Conservation (phyloP, 2,797 vertebrate genomes). For the Gallirallus australis region DNA sequence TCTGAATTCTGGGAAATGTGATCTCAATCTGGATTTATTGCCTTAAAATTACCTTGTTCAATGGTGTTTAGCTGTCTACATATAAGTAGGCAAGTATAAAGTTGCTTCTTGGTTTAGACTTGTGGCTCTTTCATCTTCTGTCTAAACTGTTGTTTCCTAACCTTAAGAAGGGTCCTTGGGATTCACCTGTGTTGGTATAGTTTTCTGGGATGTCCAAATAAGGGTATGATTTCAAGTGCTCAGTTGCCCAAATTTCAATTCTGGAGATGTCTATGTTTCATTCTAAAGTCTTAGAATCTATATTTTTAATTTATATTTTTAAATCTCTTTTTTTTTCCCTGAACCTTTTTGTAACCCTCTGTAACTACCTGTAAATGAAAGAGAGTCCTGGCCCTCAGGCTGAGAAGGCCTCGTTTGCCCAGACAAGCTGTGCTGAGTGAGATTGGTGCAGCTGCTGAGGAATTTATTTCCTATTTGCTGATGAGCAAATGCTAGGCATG, state of each 20-base stretch:
- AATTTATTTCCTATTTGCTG: conserved; percentile 8
- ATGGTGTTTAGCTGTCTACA: not conserved
- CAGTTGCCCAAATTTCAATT: not conserved
- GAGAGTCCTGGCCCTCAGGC: not conserved
- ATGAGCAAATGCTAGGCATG: not conserved
- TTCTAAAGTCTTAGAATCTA: not conserved
- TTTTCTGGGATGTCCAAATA: not conserved
- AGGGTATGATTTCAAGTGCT: not conserved
- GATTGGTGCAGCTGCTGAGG: not conserved
- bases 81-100: not conserved
- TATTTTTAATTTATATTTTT: not conserved
- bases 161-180: not conserved
- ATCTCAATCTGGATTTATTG: not conserved
- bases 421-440: not conserved
- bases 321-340: not conserved
- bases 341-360: not conserved
- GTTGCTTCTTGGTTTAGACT: not conserved
- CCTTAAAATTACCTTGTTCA: not conserved
- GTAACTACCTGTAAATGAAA: not conserved
- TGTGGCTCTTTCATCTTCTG: not conserved
- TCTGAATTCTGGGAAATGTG: not conserved
- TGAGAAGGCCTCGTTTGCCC: not conserved
- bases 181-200: not conserved
- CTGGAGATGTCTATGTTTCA: not conserved
- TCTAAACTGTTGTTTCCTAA: not conserved